phyloP scores from a whole-genome alignment of 2,113 vertebrate species.

The Dasyornis broadbenti region DNA sequence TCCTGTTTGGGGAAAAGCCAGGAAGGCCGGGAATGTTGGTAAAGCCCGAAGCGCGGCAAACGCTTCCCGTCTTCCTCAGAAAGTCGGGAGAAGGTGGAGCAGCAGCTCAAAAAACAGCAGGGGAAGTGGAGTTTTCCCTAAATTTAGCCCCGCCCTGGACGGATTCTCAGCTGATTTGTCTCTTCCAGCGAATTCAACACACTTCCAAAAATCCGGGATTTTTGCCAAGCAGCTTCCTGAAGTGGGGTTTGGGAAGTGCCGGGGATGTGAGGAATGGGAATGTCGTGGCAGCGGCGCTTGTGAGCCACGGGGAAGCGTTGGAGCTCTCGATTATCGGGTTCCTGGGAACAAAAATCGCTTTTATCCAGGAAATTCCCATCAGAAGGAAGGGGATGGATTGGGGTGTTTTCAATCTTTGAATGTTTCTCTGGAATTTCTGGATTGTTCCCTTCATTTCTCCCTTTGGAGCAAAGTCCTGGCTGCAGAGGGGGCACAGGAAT shows the following conservation, averaged over 20 bases:
- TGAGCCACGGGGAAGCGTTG: background rate
- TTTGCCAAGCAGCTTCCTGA: background rate
- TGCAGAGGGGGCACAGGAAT: background rate
- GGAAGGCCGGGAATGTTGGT: background rate
- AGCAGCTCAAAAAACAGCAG: background rate
- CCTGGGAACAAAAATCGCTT: background rate
- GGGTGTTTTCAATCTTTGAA: fast-evolving
- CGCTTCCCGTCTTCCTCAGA: background rate
- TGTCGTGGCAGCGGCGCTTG: fast-evolving
- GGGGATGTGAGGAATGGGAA: fast-evolving
- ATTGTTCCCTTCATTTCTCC: background rate
- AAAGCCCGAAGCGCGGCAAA: background rate
- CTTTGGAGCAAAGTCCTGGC: background rate
- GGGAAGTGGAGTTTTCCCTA: background rate
- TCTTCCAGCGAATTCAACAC: background rate
- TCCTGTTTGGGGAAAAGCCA: background rate
- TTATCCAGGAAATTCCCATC: background rate
- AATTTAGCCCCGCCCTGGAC: background rate
- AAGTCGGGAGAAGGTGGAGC: background rate
- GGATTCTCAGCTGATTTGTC: background rate
- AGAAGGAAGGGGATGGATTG: background rate
- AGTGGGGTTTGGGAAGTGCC: background rate
- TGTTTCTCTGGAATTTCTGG: background rate
- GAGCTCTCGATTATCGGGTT: fast-evolving
- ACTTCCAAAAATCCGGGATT: background rate